These are phyloP conservation scores for Balanococcus diminutus DNA, from an alignment of 2,888 invertebrate species.

Conservation along the genomic window DNA sequence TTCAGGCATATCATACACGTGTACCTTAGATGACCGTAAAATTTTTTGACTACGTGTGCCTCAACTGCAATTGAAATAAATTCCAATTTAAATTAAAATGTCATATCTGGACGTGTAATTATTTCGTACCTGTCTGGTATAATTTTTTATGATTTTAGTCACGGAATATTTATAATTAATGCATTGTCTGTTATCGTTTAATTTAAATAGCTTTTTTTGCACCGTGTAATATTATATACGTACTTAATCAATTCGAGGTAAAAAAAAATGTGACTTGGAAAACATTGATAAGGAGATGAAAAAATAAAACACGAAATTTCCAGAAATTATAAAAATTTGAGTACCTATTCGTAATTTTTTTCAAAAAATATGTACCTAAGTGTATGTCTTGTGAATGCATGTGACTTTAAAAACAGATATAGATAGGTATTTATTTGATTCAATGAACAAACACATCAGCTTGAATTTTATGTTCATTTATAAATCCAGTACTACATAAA, in stretches of 20 bases:
- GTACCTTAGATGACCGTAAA: background rate
- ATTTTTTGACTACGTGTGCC: background rate
- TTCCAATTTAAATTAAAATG: slow-evolving; percentile 31
- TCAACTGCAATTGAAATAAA: slow-evolving; percentile 23
- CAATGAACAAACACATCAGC: no score
- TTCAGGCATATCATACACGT: background rate
- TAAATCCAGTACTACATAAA: no score
- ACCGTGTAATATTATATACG: background rate
- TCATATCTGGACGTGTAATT: slow-evolving; percentile 25
- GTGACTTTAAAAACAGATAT: no score
- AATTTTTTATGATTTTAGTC: slow-evolving; percentile 37
- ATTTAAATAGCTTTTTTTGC: slow-evolving; percentile 24
- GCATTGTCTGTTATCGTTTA: slow-evolving; percentile 22
- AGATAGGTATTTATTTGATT: no score
- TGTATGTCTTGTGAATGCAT: no score
- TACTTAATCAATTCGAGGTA: slow-evolving; percentile 6
- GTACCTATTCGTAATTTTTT: no score
- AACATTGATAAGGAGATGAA: background rate
- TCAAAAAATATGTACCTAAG: no score
- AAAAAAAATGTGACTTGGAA: background rate
- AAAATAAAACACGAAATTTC: no score
- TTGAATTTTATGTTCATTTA: no score
- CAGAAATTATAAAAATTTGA: no score
- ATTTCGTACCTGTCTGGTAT: background rate
- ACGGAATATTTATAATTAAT: slow-evolving; percentile 36